Percentiles rank a stretch among this genome's conserved stretches.
phyloP scores from a whole-genome alignment of 2,113 vertebrate genomes.

The Seriola dumerili region DNA sequence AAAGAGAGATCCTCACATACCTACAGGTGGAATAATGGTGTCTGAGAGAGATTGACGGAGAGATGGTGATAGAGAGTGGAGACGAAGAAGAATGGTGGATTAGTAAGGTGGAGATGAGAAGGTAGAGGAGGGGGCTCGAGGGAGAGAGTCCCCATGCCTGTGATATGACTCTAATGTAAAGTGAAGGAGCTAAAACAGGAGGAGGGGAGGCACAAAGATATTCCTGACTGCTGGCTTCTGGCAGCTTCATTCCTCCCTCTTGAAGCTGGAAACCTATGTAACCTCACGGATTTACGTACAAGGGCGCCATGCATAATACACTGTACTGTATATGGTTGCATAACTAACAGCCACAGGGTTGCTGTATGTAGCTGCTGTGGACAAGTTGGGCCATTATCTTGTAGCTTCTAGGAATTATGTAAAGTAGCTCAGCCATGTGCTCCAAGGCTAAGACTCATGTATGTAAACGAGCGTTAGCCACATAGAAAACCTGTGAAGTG shows the following conservation, averaged over 20 bases:
- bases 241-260: conserved; percentile 47
- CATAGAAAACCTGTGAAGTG: conserved; percentile 14
- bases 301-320: background rate
- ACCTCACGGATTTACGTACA: conserved; percentile 15
- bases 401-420: conserved; percentile 44
- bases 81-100: conserved; percentile 18
- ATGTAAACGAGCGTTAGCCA: background rate
- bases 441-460: background rate
- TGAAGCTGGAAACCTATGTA: conserved; percentile 32
- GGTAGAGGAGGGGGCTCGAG: conserved; percentile 14
- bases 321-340: conserved; percentile 24
- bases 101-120: conserved; percentile 34
- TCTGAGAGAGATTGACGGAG: conserved; percentile 25
- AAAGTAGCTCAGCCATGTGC: conserved; percentile 19
- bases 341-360: conserved; percentile 41
- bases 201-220: conserved; percentile 64
- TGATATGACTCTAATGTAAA: conserved; percentile 76
- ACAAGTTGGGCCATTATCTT: conserved; percentile 31
- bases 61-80: conserved; percentile 35
- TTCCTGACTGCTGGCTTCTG: conserved; percentile 64
- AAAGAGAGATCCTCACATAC: conserved; percentile 11
- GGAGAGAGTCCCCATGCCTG: conserved; percentile 48
- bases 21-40: conserved; percentile 59
- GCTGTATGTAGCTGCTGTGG: background rate
- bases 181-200: conserved; percentile 77